Evolutionary conservation across 2,113 vertebrate species (phyloP).

Genomic region (Oreotrochilus melanogaster): DNA sequence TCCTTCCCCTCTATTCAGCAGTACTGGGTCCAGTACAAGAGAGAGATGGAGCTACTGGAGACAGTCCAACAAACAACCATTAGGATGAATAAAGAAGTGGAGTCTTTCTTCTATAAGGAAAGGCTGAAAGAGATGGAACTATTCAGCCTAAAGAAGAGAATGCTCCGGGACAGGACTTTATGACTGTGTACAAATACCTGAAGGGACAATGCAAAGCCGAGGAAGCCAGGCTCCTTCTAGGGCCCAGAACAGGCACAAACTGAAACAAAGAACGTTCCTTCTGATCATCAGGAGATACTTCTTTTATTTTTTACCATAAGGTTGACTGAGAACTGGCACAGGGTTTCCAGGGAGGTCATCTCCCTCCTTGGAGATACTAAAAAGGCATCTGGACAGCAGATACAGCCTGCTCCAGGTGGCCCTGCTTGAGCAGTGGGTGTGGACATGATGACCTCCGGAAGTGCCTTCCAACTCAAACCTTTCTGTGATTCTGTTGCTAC

Average conservation of each 20-base stretch:
- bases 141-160: not conserved
- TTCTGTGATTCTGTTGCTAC: not conserved
- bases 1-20: not conserved
- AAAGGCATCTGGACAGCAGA: not conserved
- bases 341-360: not conserved
- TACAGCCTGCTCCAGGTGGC: not conserved
- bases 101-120: not conserved
- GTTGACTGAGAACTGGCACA: not conserved
- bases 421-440: rapidly evolving
- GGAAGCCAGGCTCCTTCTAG: not conserved
- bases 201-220: not conserved
- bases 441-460: not conserved
- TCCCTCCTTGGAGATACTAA: not conserved
- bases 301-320: not conserved
- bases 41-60: not conserved
- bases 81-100: not conserved
- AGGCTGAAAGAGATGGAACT: not conserved
- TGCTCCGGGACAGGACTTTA: not conserved
- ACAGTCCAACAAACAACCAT: not conserved
- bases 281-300: not conserved
- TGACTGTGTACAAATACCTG: not conserved
- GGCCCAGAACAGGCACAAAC: not conserved
- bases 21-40: not conserved
- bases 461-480: not conserved
- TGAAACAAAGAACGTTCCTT: not conserved